Conservation (phyloP, 2,888 invertebrate genomes). For the Torymus aiolomorphi region DNA sequence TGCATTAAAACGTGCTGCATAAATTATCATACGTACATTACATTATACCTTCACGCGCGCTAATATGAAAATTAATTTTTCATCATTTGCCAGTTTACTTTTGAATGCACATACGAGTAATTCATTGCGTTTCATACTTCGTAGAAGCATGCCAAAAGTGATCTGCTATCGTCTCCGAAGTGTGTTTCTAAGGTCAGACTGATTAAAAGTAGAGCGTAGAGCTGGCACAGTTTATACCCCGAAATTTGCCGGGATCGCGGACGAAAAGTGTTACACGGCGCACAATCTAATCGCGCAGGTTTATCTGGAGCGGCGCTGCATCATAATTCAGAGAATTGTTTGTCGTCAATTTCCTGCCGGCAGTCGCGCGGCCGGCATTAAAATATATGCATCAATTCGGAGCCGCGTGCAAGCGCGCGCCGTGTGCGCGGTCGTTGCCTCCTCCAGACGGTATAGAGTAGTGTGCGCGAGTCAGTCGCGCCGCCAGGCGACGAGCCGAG, state of each 20-base stretch:
- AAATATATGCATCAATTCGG: slow-evolving; percentile 50
- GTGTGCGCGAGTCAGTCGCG: neutral
- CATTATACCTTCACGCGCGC: too few relatives aligned
- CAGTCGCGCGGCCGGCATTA: slow-evolving; percentile 26
- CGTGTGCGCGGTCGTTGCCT: slow-evolving; percentile 35
- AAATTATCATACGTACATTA: too few relatives aligned
- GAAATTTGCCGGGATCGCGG: neutral
- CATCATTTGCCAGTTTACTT: too few relatives aligned
- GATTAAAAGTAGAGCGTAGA: too few relatives aligned
- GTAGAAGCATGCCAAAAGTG: too few relatives aligned
- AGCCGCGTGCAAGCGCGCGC: neutral
- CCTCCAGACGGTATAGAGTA: neutral
- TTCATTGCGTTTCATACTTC: too few relatives aligned
- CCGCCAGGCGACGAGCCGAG: neutral
- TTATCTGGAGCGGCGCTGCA: slow-evolving; percentile 32
- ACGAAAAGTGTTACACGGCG: slow-evolving; percentile 15
- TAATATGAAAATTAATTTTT: too few relatives aligned
- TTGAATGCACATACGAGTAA: too few relatives aligned
- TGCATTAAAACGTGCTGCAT: too few relatives aligned
- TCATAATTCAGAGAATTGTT: slow-evolving; percentile 55
- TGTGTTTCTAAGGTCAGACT: too few relatives aligned
- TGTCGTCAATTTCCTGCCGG: slow-evolving; percentile 51
- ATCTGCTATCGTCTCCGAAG: too few relatives aligned
- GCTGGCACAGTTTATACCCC: neutral
- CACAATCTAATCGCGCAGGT: slow-evolving; percentile 52